Evolutionary conservation across 2,113 vertebrate species (phyloP).

Genomic region (Paralichthys olivaceus): DNA sequence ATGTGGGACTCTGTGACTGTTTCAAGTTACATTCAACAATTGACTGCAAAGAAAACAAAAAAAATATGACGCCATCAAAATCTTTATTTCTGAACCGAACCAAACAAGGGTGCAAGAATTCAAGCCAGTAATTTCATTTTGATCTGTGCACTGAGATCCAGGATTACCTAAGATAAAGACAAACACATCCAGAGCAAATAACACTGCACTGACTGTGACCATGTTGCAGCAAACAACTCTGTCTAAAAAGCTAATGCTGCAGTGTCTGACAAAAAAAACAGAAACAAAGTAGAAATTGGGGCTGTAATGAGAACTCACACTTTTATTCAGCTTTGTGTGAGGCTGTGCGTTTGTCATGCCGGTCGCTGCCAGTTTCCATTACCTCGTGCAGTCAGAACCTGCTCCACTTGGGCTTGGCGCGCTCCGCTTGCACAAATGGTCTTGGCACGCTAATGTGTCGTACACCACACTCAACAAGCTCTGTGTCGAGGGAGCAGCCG

Average conservation of each 20-base stretch:
- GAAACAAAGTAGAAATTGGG: conserved; percentile 25
- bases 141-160: not conserved
- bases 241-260: conserved; percentile 16
- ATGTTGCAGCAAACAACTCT: not conserved
- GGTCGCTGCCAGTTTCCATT: conserved; percentile 73
- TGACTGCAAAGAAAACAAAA: not conserved
- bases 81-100: not conserved
- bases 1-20: not conserved
- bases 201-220: not conserved
- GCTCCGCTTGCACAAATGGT: conserved; percentile 57
- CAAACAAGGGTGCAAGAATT: not conserved
- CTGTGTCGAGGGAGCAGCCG: conserved; percentile 30
- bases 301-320: conserved; percentile 40
- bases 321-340: conserved; percentile 56
- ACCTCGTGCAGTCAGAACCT: conserved; percentile 50
- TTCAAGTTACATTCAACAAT: not conserved
- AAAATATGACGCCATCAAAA: too few relatives aligned
- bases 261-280: conserved; percentile 16
- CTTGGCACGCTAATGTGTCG: conserved; percentile 53
- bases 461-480: conserved; percentile 55
- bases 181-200: conserved; percentile 3
- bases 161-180: not conserved
- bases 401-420: conserved; percentile 42
- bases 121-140: not conserved
- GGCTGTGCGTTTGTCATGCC: conserved; percentile 51